Evolutionary conservation across 1,140 invertebrate genomes (phyloP), one percentile per base, ranked within the genome.

Genomic region (Drosophila virilis): DNA sequence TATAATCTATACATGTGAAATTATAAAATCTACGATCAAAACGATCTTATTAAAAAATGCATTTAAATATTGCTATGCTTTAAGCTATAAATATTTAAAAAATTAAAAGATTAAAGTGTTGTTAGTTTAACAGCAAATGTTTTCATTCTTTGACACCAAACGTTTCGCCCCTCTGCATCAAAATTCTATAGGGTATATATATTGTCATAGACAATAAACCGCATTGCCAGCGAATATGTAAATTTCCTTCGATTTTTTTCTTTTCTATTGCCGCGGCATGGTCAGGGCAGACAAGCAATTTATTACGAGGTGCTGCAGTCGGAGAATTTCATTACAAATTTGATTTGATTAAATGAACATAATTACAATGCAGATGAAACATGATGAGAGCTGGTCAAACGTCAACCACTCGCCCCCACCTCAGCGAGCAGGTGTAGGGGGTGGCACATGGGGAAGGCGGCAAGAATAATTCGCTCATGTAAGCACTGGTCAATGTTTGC

Each of bases 281-380:
- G 38, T 17, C 51, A n/a, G 51, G 50, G 8, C 51, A 32, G 50
- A 60, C 66, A 59, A 69, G 60, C 37, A 77, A 77, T 65, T 72
- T 80, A 72, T 69, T 75, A 61, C 74, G 50, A 51, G 65, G 51
- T 54, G 55, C 38, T 72, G 80, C 72, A 76, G 72, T 66, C 64
- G 71, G 50, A 64, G 69, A 85, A 85, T 78, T 85, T 78, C 81
- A 85, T 85, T 85, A 85, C 62, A 71, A 68, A 78, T 77, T 85
- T 72, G 77, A 84, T 80, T 78, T 80, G 81, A 80, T 85, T 85
- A 80, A 78, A 85, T 61, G 74, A 59, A 80, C 77, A 80, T 85
- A 85, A 85, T 85, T 85, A 80, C 81, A 72, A 78, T 72, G 81
- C 74, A 78, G 78, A 85, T 85, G 59, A 66, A 85, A 80, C 67